Conservation (phyloP, 2,113 vertebrate genomes). For the pig (Sus scrofa) region T2T-Sscrofa CM000828.6:35528001-35528500, state of each 20-base stretch:
- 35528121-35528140: conserved; percentile 66
- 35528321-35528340: conserved; percentile 85
- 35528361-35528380: conserved; percentile 77
- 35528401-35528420: conserved; percentile 78
- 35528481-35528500: conserved; percentile 46
- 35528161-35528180: conserved; percentile 83
- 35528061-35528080: conserved; percentile 56
- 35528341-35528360: conserved; percentile 64
- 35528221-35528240: conserved; percentile 87
- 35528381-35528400: conserved; percentile 78
- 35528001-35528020: neutral
- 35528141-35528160: conserved; percentile 79
- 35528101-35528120: conserved; percentile 51
- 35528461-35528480: conserved; percentile 65
- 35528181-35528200: conserved; percentile 83
- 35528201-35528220: conserved; percentile 89
- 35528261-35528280: conserved; percentile 88
- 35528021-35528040: neutral
- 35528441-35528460: conserved; percentile 67
- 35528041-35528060: neutral
- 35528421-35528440: conserved; percentile 74
- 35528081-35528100: neutral
- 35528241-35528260: conserved; percentile 86
- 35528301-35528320: conserved; percentile 87
- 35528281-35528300: conserved; percentile 90